Evolutionary conservation across 1,140 invertebrate genomes (phyloP).

Genomic region (Epicauta chinensis): DNA sequence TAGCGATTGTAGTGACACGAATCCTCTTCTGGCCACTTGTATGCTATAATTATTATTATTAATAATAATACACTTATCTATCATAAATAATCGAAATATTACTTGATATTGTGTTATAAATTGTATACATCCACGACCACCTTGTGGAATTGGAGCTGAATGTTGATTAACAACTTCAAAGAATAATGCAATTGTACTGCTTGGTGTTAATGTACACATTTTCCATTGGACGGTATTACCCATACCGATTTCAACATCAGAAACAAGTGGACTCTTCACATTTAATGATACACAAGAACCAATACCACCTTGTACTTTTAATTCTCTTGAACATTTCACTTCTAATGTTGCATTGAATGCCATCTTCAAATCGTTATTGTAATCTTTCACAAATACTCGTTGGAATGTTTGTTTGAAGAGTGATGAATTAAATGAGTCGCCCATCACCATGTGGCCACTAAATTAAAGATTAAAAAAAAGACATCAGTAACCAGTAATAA

Average conservation of each 20-base stretch:
- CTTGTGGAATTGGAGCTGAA: slow-evolving; percentile 90
- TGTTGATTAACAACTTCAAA: slow-evolving; percentile 98
- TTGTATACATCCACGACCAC: slow-evolving; percentile 92
- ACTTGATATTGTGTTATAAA: slow-evolving; percentile 82
- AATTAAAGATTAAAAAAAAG: slow-evolving; percentile 37
- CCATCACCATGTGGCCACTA: slow-evolving; percentile 98
- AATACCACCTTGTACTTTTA: slow-evolving; percentile 91
- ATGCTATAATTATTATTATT: slow-evolving; percentile 50
- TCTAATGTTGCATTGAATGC: slow-evolving; percentile 96
- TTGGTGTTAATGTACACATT: slow-evolving; percentile 90
- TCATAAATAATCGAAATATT: background rate
- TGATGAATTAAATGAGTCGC: slow-evolving; percentile 98
- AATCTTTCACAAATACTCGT: slow-evolving; percentile 90
- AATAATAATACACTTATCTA: background rate
- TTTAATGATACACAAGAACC: slow-evolving; percentile 93
- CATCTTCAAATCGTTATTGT: slow-evolving; percentile 93
- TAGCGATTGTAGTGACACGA: slow-evolving; percentile 91
- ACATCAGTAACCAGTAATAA: slow-evolving; percentile 3
- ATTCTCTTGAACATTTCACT: slow-evolving; percentile 86
- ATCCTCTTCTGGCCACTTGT: slow-evolving; percentile 93
- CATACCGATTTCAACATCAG: slow-evolving; percentile 95
- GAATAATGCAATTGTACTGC: slow-evolving; percentile 88
- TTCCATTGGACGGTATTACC: slow-evolving; percentile 99
- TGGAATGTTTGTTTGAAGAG: slow-evolving; percentile 99
- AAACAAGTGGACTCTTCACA: slow-evolving; percentile 83